Conservation (phyloP, 1,140 invertebrate species). For the Trinorchestia longiramus region DNA sequence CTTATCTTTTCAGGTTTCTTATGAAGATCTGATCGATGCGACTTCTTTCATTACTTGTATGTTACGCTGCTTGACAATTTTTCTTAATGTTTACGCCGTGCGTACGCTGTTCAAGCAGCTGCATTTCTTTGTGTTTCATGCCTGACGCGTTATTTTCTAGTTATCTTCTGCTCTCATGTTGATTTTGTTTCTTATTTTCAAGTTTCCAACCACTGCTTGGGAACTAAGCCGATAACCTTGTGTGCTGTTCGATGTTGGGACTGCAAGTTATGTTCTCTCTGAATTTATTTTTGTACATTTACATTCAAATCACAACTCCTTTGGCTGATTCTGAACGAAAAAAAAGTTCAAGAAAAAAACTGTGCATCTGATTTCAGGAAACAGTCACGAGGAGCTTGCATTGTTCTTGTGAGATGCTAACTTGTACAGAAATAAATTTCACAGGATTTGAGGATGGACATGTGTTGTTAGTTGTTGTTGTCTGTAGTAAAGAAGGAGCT, state of each 20-base stretch:
- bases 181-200: background rate
- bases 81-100: background rate
- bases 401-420: background rate
- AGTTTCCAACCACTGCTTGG: background rate
- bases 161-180: background rate
- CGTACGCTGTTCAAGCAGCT: background rate
- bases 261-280: background rate
- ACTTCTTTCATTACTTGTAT: background rate
- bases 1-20: background rate
- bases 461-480: background rate
- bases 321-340: background rate
- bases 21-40: background rate
- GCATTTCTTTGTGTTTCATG: background rate
- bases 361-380: background rate
- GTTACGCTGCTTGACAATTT: background rate
- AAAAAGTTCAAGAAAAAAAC: background rate
- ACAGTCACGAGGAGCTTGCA: background rate
- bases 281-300: background rate
- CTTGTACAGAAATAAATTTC: background rate
- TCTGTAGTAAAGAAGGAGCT: background rate
- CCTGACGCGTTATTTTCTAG: background rate
- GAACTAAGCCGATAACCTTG: background rate
- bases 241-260: background rate
- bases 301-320: background rate
- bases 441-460: background rate